These are phyloP conservation scores for Acipenser oxyrinchus DNA, from an alignment of 2,797 vertebrate species.

Conservation along the genomic window DNA sequence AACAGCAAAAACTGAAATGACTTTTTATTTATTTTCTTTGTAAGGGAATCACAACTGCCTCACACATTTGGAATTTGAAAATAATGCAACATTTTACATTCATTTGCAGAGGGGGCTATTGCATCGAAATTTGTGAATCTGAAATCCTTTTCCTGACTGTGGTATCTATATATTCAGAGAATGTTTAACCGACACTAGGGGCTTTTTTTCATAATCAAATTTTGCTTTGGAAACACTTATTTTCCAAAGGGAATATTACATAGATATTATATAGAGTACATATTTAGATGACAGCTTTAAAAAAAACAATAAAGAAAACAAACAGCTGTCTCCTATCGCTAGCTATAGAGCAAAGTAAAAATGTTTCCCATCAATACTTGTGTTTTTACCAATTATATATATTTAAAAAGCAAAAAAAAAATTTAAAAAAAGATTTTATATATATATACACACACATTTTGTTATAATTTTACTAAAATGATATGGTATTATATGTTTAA, in stretches of 20 bases:
- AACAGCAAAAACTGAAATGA: conserved; percentile 26
- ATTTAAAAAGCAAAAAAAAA: conserved; percentile 34
- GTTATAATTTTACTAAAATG: conserved; percentile 26
- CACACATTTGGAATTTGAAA: conserved; percentile 10
- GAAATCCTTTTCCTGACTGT: conserved; percentile 51
- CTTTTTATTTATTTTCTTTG: conserved; percentile 6
- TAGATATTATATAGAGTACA: conserved; percentile 49
- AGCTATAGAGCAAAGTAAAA: conserved; percentile 47
- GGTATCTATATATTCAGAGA: conserved; percentile 47
- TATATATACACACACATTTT: conserved; percentile 10
- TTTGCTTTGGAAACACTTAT: conserved; percentile 41
- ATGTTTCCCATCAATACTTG: conserved; percentile 60
- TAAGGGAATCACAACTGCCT: conserved; percentile 16
- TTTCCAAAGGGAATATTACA: conserved; percentile 63
- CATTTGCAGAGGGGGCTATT: background rate
- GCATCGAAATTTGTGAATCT: conserved; percentile 12
- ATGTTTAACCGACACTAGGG: conserved; percentile 79
- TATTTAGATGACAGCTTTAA: conserved; percentile 64
- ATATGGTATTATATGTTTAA: background rate
- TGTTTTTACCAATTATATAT: conserved; percentile 66
- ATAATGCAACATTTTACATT: conserved; percentile 15
- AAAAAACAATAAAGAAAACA: conserved; percentile 40
- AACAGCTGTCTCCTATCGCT: conserved; percentile 55
- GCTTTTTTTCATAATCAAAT: conserved; percentile 70
- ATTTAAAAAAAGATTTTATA: conserved; percentile 18